Conservation (phyloP, 2,888 invertebrate genomes). For the Drosophila gaucha region DNA sequence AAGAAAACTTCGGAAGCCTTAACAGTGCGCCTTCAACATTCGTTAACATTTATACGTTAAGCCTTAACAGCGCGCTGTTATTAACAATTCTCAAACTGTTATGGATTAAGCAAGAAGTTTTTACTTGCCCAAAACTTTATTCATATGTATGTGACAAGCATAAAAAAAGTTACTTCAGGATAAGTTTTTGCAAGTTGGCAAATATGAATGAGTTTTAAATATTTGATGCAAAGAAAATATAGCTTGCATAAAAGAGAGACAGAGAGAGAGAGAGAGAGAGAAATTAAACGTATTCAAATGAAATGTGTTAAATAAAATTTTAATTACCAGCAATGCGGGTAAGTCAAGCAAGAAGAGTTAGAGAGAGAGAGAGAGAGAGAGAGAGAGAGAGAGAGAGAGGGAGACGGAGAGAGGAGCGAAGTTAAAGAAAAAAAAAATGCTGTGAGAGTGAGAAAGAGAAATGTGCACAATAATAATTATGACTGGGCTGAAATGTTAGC, state of each 20-base stretch:
- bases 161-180: conserved; percentile 1
- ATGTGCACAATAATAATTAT: conserved; percentile 74
- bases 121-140: background rate
- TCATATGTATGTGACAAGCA: background rate
- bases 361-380: background rate
- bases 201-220: conserved; percentile 12
- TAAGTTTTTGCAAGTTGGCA: conserved; percentile 1
- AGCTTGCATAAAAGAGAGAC: background rate
- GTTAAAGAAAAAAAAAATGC: conserved; percentile 44
- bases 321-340: conserved; percentile 44
- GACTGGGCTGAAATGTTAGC: conserved; percentile 62
- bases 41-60: no score
- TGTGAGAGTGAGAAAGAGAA: conserved; percentile 56
- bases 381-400: background rate
- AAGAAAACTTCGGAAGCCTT: no score
- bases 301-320: conserved; percentile 63
- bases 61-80: no score
- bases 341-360: conserved; percentile 2
- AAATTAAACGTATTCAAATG: conserved; percentile 31
- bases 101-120: no score
- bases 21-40: no score
- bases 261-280: background rate
- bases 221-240: conserved; percentile 12
- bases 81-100: no score
- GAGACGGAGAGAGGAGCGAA: background rate